Evolutionary conservation across 1,140 invertebrate genomes (phyloP).

Genomic region (Ephestia elutella): DNA sequence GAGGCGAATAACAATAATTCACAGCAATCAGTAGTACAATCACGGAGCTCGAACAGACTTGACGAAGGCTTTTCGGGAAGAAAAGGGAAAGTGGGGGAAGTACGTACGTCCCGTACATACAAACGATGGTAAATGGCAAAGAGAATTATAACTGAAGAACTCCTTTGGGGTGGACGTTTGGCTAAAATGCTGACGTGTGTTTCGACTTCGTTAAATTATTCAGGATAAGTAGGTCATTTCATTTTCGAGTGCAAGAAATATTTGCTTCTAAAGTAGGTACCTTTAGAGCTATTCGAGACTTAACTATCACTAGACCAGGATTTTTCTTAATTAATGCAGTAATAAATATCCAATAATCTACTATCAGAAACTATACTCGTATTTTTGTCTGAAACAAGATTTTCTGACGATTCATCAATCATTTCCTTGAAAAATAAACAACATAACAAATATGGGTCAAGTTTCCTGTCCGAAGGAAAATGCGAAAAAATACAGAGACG

Average conservation of each 20-base stretch:
- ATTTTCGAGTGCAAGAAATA: too few species aligned
- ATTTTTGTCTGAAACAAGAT: too few species aligned
- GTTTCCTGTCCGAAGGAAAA: constrained; percentile 12
- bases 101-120: constrained; percentile 50
- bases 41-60: constrained; percentile 62
- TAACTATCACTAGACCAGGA: too few species aligned
- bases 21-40: constrained; percentile 45
- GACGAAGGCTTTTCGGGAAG: constrained; percentile 57
- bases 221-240: too few species aligned
- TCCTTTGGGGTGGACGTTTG: constrained; percentile 10
- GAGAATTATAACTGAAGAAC: constrained; percentile 29
- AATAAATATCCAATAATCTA: too few species aligned
- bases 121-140: constrained; percentile 51
- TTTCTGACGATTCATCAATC: too few species aligned
- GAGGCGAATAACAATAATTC: constrained; percentile 35
- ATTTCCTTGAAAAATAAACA: too few species aligned
- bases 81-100: constrained; percentile 52
- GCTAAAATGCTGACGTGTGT: constrained; percentile 1
- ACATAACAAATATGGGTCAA: not conserved
- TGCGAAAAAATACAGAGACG: constrained; percentile 17
- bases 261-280: too few species aligned
- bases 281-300: too few species aligned
- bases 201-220: too few species aligned
- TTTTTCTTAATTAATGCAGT: too few species aligned
- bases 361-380: too few species aligned